A percentile compares a stretch with the other conserved stretches of the same genome.
phyloP scores from a whole-genome alignment of 2,888 invertebrate genomes.

The Lepidonotus clava region DNA sequence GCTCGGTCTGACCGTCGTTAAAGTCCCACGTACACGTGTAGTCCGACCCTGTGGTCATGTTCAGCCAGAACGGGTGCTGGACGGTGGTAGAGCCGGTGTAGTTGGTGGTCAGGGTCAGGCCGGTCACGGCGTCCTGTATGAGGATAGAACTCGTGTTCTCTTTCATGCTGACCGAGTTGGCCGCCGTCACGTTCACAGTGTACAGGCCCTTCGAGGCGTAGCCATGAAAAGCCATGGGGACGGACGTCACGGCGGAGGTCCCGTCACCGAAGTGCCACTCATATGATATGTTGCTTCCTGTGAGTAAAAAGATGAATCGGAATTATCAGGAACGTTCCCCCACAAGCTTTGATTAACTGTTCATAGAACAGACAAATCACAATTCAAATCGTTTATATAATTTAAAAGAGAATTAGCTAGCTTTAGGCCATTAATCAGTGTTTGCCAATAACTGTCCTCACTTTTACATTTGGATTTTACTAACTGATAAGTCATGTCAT shows the following conservation, averaged over 20 bases:
- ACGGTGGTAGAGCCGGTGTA: conserved; percentile 37
- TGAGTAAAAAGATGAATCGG: neutral
- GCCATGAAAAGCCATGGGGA: conserved; percentile 60
- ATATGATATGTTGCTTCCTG: conserved; percentile 73
- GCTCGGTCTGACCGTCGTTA: conserved; percentile 64
- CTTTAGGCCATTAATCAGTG: no score
- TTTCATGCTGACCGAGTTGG: conserved; percentile 63
- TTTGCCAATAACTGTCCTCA: no score
- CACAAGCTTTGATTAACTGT: conserved; percentile 1
- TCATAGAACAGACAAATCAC: no score
- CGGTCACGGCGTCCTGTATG: conserved; percentile 69
- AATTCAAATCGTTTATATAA: no score
- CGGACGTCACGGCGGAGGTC: conserved; percentile 52
- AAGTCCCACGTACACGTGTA: conserved; percentile 70
- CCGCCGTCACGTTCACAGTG: conserved; percentile 69
- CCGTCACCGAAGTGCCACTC: conserved; percentile 76
- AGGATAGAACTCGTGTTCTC: conserved; percentile 67
- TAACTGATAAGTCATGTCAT: no score
- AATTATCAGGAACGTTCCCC: neutral
- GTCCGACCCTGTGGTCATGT: conserved; percentile 70
- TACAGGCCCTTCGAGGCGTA: conserved; percentile 68
- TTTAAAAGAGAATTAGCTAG: no score
- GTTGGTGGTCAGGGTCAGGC: conserved; percentile 57
- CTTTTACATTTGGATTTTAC: no score
- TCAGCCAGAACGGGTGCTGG: conserved; percentile 60